Base-by-base conservation (phyloP, 2,888 invertebrate genomes). In the Trachelus troglodyta region DNA sequence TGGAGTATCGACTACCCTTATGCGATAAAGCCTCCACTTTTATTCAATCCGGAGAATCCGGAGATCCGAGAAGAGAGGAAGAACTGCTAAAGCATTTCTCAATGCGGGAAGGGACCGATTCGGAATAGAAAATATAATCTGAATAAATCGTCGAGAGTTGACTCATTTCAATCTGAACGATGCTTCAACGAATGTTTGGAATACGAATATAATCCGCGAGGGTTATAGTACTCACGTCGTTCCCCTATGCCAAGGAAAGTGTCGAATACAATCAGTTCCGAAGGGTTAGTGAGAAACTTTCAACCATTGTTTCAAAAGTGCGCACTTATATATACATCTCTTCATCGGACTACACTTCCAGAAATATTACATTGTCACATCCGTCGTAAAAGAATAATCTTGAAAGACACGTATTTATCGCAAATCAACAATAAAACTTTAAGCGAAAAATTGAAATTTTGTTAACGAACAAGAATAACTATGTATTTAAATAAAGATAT, bases 61-160 rank as follows among this genome's bases (percentile, higher is more conserved):
- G 23, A 23, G 9, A 56, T 23, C 79, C 77, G 75, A 74, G 56
- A 74, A 80, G 79, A 75, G 79, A 69, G 75, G 76, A 76, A 71
- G 37, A 76, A 37, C 33, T 12, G 56, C 34, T 69, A 30, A 23
- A n/a, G 73, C n/a, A 30, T 34, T 34, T 37, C 23, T 12, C 37
- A 74, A 71, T 69, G 37, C 73, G 68, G 74, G 23, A 56, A 56
- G 23, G 56, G 56, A 23, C 23, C 2, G 56, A 56, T 23, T 56
- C 56, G 56, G 23, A 23, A 23, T 9, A 56, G 56, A 56, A 56
- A 56, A 56, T 56, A 83, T 86, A 86, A 87, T 87, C 86, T 83
- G 80, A 83, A 84, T 85, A 85, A 88, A 86, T 87, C 84, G 81
- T 85, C 83, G 85, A 84, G 79, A 82, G 80, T 81, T 81, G 77